phyloP scores from a whole-genome alignment of 2,888 invertebrate species.

The Meta bourneti region DNA sequence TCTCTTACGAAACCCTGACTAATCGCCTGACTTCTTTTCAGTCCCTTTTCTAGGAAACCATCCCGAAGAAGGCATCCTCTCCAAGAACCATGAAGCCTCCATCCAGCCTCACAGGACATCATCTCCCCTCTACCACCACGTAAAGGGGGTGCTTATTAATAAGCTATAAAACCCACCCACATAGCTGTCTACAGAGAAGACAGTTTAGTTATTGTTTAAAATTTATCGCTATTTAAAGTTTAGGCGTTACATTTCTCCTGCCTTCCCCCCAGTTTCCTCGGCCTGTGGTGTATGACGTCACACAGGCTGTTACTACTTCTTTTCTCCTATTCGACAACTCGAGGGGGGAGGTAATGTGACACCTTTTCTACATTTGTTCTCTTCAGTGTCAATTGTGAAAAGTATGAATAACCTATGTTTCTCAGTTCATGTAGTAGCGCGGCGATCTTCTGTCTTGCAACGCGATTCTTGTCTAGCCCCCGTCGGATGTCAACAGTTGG shows the following conservation, averaged over 20 bases:
- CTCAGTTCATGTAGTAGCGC: conserved; percentile 2
- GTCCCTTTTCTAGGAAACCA: conserved; percentile 72
- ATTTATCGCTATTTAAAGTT: background rate
- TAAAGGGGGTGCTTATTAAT: background rate
- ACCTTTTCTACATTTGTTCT: conserved; percentile 53
- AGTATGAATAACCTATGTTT: conserved; percentile 9
- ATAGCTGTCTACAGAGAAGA: conserved; percentile 55
- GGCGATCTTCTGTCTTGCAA: background rate
- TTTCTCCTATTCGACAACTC: conserved; percentile 48
- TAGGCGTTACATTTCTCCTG: background rate
- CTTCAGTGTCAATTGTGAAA: conserved; percentile 30
- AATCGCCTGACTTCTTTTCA: conserved; percentile 70
- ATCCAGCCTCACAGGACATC: background rate
- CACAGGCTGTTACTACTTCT: conserved; percentile 60
- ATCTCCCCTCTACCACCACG: background rate
- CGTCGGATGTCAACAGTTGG: background rate
- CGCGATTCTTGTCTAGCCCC: background rate
- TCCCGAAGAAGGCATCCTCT: conserved; percentile 17
- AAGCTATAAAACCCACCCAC: conserved; percentile 14
- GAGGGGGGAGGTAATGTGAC: conserved; percentile 74
- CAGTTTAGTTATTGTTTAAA: conserved; percentile 14
- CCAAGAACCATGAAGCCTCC: background rate
- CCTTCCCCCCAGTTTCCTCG: conserved; percentile 54
- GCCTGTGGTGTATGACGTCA: conserved; percentile 60
- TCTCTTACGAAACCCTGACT: conserved; percentile 55